Evolutionary conservation across 2,888 invertebrate species (phyloP).

Genomic region (Gari tellinella): DNA sequence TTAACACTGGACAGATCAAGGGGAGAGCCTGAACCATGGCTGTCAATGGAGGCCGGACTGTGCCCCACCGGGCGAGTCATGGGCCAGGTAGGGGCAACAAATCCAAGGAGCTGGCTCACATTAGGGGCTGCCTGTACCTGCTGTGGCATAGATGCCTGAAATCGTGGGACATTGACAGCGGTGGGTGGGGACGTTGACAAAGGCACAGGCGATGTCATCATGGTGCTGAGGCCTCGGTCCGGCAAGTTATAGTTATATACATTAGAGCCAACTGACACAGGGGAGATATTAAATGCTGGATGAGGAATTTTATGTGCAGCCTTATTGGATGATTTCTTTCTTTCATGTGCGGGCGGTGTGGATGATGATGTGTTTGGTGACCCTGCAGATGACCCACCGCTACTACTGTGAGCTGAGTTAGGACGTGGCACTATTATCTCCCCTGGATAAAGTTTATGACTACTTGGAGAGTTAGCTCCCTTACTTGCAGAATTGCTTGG

Average conservation of each 20-base stretch:
- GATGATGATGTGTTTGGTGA: slow-evolving; percentile 26
- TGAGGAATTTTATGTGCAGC: slow-evolving; percentile 43
- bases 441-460: slow-evolving; percentile 13
- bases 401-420: slow-evolving; percentile 33
- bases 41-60: slow-evolving; percentile 61
- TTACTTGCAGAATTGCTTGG: slow-evolving; percentile 21
- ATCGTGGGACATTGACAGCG: slow-evolving; percentile 40
- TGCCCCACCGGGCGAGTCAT: slow-evolving; percentile 25
- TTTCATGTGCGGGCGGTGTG: slow-evolving; percentile 20
- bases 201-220: slow-evolving; percentile 44
- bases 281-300: slow-evolving; percentile 58
- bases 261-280: slow-evolving; percentile 46
- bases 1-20: slow-evolving; percentile 71
- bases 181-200: slow-evolving; percentile 55
- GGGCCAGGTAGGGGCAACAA: slow-evolving; percentile 41
- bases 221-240: slow-evolving; percentile 73
- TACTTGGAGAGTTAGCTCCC: slow-evolving; percentile 19
- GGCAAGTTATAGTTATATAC: slow-evolving; percentile 78
- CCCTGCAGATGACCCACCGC: slow-evolving; percentile 25
- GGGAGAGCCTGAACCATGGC: slow-evolving; percentile 64
- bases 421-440: slow-evolving; percentile 31
- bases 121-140: slow-evolving; percentile 16
- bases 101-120: slow-evolving; percentile 32
- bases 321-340: slow-evolving; percentile 25
- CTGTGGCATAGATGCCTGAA: slow-evolving; percentile 47